Percentiles rank a stretch among this genome's conserved stretches.
These are phyloP conservation scores for Conus ventricosus DNA, from an alignment of 1,140 invertebrate species.

Conservation along the genomic window DNA sequence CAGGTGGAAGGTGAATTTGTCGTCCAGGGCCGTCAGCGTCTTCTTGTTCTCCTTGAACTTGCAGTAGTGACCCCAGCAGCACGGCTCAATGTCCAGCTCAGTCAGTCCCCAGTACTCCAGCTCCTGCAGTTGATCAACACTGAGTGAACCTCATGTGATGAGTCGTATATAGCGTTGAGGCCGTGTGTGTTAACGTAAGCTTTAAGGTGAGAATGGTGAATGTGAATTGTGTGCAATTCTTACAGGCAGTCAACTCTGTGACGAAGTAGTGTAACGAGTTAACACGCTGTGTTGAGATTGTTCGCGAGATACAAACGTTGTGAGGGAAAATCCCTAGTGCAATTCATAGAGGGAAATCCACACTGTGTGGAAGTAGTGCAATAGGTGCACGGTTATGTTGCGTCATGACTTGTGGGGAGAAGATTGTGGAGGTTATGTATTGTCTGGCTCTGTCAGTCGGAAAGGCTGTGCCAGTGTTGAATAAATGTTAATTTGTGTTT, in stretches of 20 bases:
- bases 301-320: too few relatives aligned
- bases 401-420: too few relatives aligned
- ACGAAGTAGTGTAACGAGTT: neutral
- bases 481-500: too few relatives aligned
- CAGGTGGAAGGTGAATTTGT: conserved; percentile 67
- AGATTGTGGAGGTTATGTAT: too few relatives aligned
- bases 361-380: too few relatives aligned
- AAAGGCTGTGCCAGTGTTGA: too few relatives aligned
- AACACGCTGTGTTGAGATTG: neutral
- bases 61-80: conserved; percentile 73
- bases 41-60: conserved; percentile 70
- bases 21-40: conserved; percentile 69
- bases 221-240: neutral
- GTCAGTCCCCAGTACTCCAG: conserved; percentile 72
- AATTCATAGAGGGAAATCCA: too few relatives aligned
- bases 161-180: neutral
- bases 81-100: conserved; percentile 70
- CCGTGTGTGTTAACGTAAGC: conserved; percentile 4
- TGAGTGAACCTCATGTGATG: neutral
- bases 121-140: conserved; percentile 55
- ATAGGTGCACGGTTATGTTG: too few relatives aligned
- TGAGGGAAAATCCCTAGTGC: too few relatives aligned
- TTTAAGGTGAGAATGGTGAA: conserved; percentile 6
- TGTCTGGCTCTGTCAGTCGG: too few relatives aligned
- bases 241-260: neutral